Percentiles rank a stretch among this genome's conserved stretches.
Conservation (phyloP, 1,140 invertebrate genomes). For the Zophobas atratus region DNA sequence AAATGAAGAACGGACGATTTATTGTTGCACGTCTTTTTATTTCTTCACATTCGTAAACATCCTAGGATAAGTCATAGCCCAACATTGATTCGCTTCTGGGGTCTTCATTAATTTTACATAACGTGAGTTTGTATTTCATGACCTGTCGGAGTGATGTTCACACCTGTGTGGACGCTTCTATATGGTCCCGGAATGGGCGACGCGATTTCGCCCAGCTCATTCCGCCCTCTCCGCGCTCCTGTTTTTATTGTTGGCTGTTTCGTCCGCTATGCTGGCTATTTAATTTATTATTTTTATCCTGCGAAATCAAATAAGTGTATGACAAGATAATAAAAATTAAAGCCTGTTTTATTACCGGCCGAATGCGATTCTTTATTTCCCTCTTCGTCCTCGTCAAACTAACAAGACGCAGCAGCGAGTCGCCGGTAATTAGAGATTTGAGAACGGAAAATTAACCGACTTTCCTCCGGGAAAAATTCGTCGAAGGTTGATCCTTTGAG, state of each 20-base stretch:
- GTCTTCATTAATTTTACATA: too few relatives aligned
- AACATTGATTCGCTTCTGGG: too few relatives aligned
- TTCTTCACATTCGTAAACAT: too few relatives aligned
- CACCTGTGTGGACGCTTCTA: too few relatives aligned
- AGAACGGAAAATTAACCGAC: neutral
- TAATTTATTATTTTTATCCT: slow-evolving; percentile 49
- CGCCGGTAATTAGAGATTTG: slow-evolving; percentile 18
- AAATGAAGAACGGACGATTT: neutral
- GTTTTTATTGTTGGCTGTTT: slow-evolving; percentile 39
- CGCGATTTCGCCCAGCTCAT: too few relatives aligned
- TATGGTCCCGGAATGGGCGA: too few relatives aligned
- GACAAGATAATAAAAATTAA: slow-evolving; percentile 50
- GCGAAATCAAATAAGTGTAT: slow-evolving; percentile 48
- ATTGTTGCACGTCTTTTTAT: neutral
- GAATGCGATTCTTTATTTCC: neutral
- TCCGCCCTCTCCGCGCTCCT: neutral
- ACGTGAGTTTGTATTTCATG: too few relatives aligned
- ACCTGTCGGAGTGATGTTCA: too few relatives aligned
- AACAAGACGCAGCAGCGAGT: slow-evolving; percentile 9
- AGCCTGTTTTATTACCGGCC: slow-evolving; percentile 32
- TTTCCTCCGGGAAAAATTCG: too few relatives aligned
- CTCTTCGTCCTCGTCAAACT: slow-evolving; percentile 2
- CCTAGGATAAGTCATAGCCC: too few relatives aligned
- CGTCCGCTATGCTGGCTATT: slow-evolving; percentile 18
- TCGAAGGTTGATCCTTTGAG: too few relatives aligned